These are phyloP conservation scores for Stenurella melanura DNA, from an alignment of 2,888 invertebrate species.

Conservation along the genomic window DNA sequence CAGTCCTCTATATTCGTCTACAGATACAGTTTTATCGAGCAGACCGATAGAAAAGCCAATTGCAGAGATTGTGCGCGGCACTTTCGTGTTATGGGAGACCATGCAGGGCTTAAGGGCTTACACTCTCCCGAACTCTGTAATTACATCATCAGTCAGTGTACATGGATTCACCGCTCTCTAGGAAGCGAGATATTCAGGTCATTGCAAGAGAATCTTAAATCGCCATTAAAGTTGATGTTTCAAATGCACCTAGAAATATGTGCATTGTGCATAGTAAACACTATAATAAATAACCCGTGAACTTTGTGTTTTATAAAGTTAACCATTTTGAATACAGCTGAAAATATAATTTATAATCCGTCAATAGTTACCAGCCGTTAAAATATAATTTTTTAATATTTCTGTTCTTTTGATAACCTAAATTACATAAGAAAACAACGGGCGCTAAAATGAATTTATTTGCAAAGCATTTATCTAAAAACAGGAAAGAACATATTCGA, in stretches of 20 bases:
- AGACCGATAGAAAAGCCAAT: constrained; percentile 35
- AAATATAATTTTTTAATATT: no score
- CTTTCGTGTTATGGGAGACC: constrained; percentile 30
- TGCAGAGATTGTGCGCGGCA: constrained; percentile 38
- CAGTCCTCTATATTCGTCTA: constrained; percentile 32
- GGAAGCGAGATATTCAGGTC: constrained; percentile 13
- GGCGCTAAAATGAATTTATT: no score
- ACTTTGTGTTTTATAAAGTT: no score
- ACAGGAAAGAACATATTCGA: no score
- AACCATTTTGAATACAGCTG: no score
- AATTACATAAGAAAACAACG: no score
- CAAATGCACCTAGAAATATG: not conserved
- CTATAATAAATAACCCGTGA: no score
- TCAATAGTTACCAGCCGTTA: no score
- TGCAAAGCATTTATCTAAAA: no score
- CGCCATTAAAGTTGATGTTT: not conserved
- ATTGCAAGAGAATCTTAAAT: not conserved
- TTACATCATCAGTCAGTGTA: constrained; percentile 51
- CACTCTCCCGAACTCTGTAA: constrained; percentile 44
- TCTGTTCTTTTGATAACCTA: no score
- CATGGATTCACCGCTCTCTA: constrained; percentile 37
- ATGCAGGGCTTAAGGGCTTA: constrained; percentile 37
- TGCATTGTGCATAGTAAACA: not conserved
- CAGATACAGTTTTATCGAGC: constrained; percentile 38
- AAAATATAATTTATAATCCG: no score